phyloP scores from a whole-genome alignment of 2,888 invertebrate species.

The Anaspis maculata region DNA sequence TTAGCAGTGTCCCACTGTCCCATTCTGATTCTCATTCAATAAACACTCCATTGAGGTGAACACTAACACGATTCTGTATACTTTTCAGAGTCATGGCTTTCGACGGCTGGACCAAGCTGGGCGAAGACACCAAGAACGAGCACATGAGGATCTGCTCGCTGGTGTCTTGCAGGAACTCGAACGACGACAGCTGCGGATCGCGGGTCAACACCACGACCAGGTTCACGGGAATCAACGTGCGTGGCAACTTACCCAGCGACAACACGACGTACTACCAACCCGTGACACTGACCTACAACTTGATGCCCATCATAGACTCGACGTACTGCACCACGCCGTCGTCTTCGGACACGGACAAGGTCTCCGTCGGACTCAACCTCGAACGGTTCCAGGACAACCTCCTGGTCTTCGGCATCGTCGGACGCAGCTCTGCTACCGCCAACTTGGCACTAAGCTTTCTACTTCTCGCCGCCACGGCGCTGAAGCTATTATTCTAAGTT shows the following conservation, averaged over 20 bases:
- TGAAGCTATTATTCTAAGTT: too few species aligned
- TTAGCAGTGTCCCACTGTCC: too few species aligned
- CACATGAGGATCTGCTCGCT: conserved; percentile 21
- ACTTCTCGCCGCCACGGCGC: too few species aligned
- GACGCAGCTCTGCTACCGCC: too few species aligned
- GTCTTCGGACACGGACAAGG: too few species aligned
- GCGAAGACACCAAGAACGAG: conserved; percentile 2
- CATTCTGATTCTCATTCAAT: neutral
- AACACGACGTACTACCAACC: neutral
- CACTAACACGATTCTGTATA: neutral
- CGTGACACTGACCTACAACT: neutral
- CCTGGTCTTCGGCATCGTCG: too few species aligned
- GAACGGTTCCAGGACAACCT: too few species aligned
- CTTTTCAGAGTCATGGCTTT: conserved; percentile 19
- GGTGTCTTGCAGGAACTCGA: conserved; percentile 19
- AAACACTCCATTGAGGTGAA: neutral
- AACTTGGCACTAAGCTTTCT: too few species aligned
- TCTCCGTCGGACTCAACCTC: too few species aligned
- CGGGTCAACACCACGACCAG: conserved; percentile 12
- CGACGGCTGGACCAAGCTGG: conserved; percentile 11
- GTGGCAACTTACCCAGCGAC: conserved; percentile 9
- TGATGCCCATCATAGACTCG: neutral
- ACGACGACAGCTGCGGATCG: conserved; percentile 19
- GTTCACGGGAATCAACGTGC: conserved; percentile 20
- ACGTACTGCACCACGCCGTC: neutral